A percentile compares a stretch with the other conserved stretches of the same genome.
These are phyloP conservation scores for Drosophila miranda DNA, from an alignment of 1,140 invertebrate species.

Conservation along the genomic window DNA sequence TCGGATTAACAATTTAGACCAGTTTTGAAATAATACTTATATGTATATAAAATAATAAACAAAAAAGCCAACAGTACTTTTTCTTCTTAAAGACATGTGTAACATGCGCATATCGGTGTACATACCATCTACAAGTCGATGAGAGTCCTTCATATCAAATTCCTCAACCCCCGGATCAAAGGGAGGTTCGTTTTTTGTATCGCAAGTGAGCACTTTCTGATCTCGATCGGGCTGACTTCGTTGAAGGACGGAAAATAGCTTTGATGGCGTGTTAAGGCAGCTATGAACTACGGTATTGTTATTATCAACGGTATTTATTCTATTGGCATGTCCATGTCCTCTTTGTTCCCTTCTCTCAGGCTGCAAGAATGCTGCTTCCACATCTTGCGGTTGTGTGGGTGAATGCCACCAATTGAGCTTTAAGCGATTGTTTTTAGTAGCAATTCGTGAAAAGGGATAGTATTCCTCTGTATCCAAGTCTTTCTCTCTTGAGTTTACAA, in stretches of 20 bases:
- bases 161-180: constrained; percentile 20
- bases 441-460: constrained; percentile 45
- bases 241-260: constrained; percentile 8
- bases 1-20: no score
- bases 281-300: constrained; percentile 44
- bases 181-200: not conserved
- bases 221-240: not conserved
- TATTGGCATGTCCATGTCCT: not conserved
- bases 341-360: not conserved
- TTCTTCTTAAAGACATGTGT: no score
- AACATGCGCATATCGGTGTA: constrained; percentile 3
- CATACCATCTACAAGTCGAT: constrained; percentile 64
- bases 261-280: constrained; percentile 36
- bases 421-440: constrained; percentile 63
- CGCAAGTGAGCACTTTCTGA: not conserved
- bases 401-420: constrained; percentile 77
- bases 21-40: no score
- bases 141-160: constrained; percentile 51
- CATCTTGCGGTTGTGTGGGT: constrained; percentile 26
- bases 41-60: no score
- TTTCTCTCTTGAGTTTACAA: not conserved
- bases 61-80: no score
- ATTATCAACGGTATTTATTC: constrained; percentile 30
- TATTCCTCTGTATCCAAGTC: constrained; percentile 3
- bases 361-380: constrained; percentile 6